Base-by-base conservation (phyloP, 2,113 vertebrate species). In the Osmerus mordax region DNA sequence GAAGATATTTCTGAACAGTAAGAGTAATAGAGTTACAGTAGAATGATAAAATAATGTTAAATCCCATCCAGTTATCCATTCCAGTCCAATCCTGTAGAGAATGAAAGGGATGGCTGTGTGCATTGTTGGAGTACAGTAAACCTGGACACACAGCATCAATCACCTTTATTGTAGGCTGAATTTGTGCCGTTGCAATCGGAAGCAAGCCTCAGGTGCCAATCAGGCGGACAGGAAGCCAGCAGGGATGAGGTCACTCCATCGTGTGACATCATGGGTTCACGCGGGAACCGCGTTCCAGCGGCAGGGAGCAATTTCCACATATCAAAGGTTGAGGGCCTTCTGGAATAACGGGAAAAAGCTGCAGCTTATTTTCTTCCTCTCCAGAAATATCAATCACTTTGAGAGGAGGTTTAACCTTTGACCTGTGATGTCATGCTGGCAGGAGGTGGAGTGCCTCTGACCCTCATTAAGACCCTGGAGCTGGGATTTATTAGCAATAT, bases 371-470 rank as follows among this genome's bases (percentile, higher is more conserved):
- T 83, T 79, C 75, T 62, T 79, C 69, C 68, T 64, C 70, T 81
- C 67, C 18, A 15, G 79, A 80, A 80, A 63, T 81, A 91, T 90
- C 81, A 89, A 87, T 88, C 87, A 89, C 76, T 63, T 32, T 76
- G 76, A 88, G 83, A 85, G 73, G 71, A 60, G 55, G 58, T 75
- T 83, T 87, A 81, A 90, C 85, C 73, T 84, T 71, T 82, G 76
- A 88, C 87, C 87, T 76, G 55, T 90, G 89, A 87, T 87, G 81
- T 90, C 87, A 89, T 82, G 72, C 25, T 67, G 69, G 74, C 74
- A 5, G 70, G 78, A 78, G 77, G 70, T 77, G 75, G 70, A 76
- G 73, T 74, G 80, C 69, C 74, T 74, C 78, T 13, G 72, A 66
- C 77, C 64, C 66, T 79, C 82, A 71, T 79, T 86, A 63, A 21